Percentiles rank a stretch among this genome's conserved stretches.
These are phyloP conservation scores for Fregata magnificens DNA, from an alignment of 2,113 vertebrate genomes.

Conservation along the genomic window DNA sequence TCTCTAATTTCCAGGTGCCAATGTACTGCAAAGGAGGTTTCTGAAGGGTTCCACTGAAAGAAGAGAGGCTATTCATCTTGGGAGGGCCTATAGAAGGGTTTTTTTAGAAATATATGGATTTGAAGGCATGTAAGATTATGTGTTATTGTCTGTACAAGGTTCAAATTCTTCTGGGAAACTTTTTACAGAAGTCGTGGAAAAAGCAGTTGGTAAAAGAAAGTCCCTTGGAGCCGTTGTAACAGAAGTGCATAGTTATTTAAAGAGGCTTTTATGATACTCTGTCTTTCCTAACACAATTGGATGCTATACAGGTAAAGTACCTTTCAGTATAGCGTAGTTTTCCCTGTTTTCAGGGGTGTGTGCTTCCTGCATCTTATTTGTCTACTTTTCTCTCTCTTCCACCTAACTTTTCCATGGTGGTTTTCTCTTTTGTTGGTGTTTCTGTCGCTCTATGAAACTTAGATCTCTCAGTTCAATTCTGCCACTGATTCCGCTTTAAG, in stretches of 20 bases:
- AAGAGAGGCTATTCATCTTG: not conserved
- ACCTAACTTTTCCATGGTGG: not conserved
- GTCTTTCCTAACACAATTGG: not conserved
- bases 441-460: not conserved
- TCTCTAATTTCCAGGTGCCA: not conserved
- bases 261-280: not conserved
- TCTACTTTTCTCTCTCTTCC: not conserved
- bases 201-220: not conserved
- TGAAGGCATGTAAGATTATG: not conserved
- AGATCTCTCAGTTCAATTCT: not conserved
- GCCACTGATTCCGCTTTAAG: not conserved
- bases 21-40: not conserved
- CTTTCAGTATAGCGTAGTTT: not conserved
- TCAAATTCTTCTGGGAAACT: not conserved
- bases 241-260: not conserved
- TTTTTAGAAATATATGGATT: not conserved
- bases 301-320: not conserved
- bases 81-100: not conserved
- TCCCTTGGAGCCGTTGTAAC: not conserved
- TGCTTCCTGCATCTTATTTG: not conserved
- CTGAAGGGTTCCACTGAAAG: not conserved
- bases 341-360: accelerated
- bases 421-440: not conserved
- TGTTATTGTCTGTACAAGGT: not conserved
- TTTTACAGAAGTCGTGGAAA: not conserved